phyloP scores from a whole-genome alignment of 2,888 invertebrate species.

The Dryobotodes eremita region DNA sequence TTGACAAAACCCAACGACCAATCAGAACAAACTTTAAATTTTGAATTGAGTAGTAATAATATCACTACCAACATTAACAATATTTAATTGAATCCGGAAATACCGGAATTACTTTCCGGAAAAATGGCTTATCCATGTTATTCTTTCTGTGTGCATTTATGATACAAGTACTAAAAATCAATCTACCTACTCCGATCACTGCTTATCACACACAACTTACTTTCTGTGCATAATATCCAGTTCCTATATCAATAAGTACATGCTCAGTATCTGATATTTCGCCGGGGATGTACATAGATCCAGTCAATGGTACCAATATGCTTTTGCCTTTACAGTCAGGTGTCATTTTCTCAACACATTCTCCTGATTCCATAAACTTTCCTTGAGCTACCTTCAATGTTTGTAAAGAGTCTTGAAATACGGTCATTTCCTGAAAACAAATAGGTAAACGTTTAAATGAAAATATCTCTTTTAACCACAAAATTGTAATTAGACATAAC shows the following conservation, averaged over 20 bases:
- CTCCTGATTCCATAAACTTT: conserved; percentile 97
- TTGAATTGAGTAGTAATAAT: too few species aligned
- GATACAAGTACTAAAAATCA: too few species aligned
- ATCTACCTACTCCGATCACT: too few species aligned
- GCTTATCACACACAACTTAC: conserved; percentile 87
- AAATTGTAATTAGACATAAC: not conserved
- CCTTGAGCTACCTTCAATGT: conserved; percentile 97
- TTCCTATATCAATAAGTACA: conserved; percentile 98
- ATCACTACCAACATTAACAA: too few species aligned
- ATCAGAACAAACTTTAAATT: too few species aligned
- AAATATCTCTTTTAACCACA: not conserved
- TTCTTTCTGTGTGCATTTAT: too few species aligned
- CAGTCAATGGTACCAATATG: conserved; percentile 98
- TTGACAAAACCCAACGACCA: too few species aligned
- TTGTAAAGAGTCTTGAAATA: conserved; percentile 97
- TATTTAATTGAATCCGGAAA: too few species aligned
- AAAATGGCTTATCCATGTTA: too few species aligned
- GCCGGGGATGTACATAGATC: conserved; percentile 99
- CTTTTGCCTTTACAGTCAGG: conserved; percentile 95
- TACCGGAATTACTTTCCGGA: too few species aligned
- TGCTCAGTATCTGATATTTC: conserved; percentile 95
- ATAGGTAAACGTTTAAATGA: conserved; percentile 8
- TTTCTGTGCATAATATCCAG: conserved; percentile 99
- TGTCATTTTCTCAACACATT: conserved; percentile 95
- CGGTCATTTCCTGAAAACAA: conserved; percentile 94